Base-by-base conservation (phyloP, 2,888 invertebrate genomes). In the Nemotelus pantherinus region DNA sequence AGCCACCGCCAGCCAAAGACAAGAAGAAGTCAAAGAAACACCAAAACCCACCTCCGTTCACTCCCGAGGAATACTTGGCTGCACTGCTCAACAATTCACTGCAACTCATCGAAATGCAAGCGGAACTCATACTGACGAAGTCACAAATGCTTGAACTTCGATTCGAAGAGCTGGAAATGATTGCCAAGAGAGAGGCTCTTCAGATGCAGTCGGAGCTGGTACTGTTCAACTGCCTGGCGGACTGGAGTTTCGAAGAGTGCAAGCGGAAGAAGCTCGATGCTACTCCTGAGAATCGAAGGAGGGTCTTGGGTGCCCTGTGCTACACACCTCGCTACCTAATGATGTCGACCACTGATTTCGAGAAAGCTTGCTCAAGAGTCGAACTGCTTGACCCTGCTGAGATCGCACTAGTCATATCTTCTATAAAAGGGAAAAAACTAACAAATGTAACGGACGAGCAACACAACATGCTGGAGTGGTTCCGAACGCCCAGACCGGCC, bases 91-190 rank as follows among this genome's bases (percentile, higher is more conserved):
- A 85, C 79, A 87, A 87, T 78, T 84, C 86, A 2, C 81, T 87
- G 41, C 87, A 87, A 80, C 80, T 87, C 68, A 87, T 87, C 77
- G 87, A 87, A 50, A 87, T 87, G 87, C 85, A 86, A 47, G 86
- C 87, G n/a, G 85, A 85, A 79, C 81, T 85, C 70, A 80, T 87
- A 74, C 81, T 87, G 43, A 83, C 84, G 63, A 84, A 84, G 81
- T 81, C 82, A 2, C 85, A 84, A 81, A 85, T 87, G 78, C 81
- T 81, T 43, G 84, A 85, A 57, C 80, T 87, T 41, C 83, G 87
- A 39, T 87, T 87, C 79, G 87, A 87, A 80, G 86, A 87, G 81
- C 81, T 87, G 77, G 87, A 87, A 82, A 87, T 86, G 80, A 83
- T 87, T 78, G 86, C 82, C 48, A 87, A 86, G 77, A 84, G 87